A percentile compares a stretch with the other conserved stretches of the same genome.
phyloP scores from a whole-genome alignment of 2,888 invertebrate species.

The Hipparchia sbordonii region DNA sequence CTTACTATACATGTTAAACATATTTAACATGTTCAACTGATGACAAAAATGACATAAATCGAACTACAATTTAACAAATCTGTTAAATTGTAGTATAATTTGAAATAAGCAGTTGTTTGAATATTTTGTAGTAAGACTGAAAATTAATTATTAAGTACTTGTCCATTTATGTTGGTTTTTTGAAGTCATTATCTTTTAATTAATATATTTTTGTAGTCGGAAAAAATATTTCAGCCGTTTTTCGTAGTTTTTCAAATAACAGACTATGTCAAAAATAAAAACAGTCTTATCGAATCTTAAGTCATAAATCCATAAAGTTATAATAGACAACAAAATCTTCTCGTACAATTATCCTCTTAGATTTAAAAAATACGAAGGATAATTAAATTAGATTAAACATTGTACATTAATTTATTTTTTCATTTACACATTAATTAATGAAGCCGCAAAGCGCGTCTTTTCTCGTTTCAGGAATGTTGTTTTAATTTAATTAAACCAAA shows the following conservation, averaged over 20 bases:
- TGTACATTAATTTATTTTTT: conserved; percentile 24
- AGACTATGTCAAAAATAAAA: conserved; percentile 45
- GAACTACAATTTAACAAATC: too few relatives aligned
- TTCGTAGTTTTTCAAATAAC: conserved; percentile 34
- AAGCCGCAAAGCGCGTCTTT: conserved; percentile 42
- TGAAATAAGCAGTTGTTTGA: too few relatives aligned
- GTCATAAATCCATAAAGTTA: background rate
- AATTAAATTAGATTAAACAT: conserved; percentile 29
- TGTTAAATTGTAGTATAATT: too few relatives aligned
- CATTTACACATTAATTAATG: conserved; percentile 28
- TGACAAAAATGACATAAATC: too few relatives aligned
- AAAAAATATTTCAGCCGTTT: conserved; percentile 25
- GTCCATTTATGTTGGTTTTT: too few relatives aligned
- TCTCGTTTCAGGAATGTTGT: conserved; percentile 44
- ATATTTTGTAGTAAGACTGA: too few relatives aligned
- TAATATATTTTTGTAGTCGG: background rate
- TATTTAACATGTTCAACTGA: too few relatives aligned
- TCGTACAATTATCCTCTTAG: conserved; percentile 23
- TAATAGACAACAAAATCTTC: conserved; percentile 35
- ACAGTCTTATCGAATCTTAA: conserved; percentile 65
- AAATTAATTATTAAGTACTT: too few relatives aligned
- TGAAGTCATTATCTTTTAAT: too few relatives aligned
- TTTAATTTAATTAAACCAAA: conserved; percentile 35
- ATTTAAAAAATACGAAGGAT: conserved; percentile 32
- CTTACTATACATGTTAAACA: too few relatives aligned